phyloP scores from a whole-genome alignment of 1,140 invertebrate species.

The Trypoxylus dichotomus region DNA sequence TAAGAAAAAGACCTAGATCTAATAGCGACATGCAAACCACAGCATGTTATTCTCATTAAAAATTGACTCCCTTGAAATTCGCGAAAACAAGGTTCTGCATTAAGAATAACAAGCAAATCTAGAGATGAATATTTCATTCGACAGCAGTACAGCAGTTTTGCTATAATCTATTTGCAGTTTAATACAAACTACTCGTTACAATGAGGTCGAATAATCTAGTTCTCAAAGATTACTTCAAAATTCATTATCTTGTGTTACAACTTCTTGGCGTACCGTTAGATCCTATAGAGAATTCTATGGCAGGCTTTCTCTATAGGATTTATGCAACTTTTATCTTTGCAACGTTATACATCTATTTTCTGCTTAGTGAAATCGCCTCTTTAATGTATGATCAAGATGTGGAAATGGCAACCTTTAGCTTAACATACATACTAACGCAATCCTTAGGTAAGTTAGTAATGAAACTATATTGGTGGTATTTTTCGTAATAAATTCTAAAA shows the following conservation, averaged over 20 bases:
- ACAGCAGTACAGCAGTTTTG: too few species aligned
- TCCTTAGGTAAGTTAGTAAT: neutral
- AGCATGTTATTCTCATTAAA: too few species aligned
- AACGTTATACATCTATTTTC: neutral
- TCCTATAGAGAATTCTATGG: neutral
- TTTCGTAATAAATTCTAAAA: too few species aligned
- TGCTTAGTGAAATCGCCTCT: neutral
- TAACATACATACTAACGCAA: slow-evolving; percentile 32
- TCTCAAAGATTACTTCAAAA: slow-evolving; percentile 12
- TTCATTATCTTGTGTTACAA: neutral
- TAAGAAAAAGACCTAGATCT: too few species aligned
- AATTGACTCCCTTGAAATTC: too few species aligned
- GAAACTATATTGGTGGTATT: neutral
- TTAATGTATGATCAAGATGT: slow-evolving; percentile 15
- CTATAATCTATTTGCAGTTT: too few species aligned
- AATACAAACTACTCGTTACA: too few species aligned
- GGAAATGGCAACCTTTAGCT: slow-evolving; percentile 25
- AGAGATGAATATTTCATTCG: too few species aligned
- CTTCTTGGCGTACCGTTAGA: neutral
- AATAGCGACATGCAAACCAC: too few species aligned
- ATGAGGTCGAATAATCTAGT: too few species aligned
- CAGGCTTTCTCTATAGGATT: neutral
- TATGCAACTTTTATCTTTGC: neutral
- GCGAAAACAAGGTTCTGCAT: too few species aligned
- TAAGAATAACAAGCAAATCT: too few species aligned